Base-by-base conservation (phyloP, 2,797 vertebrate species). In the Parauchenoglanis ngamensis region DNA sequence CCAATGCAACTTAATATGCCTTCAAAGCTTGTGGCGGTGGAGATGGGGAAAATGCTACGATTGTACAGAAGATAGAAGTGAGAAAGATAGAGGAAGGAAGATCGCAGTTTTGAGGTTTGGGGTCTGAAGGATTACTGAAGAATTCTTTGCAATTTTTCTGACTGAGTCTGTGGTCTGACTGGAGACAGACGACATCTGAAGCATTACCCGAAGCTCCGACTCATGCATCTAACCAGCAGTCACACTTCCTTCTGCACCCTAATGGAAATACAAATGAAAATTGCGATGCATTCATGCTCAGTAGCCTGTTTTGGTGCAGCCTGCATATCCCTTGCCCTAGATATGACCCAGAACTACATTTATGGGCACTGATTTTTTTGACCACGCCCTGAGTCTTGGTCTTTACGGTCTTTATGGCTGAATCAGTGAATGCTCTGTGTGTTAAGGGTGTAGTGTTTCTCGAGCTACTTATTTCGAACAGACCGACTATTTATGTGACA, bases 91-190 rank as follows among this genome's bases (percentile, higher is more conserved):
- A 89, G 80, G 88, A 88, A 92, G 25, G 1, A 79, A 88, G 88
- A 82, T 65, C 31, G 65, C 44, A 73, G 88, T 86, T 83, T 54
- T 87, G 85, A 89, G 90, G 93, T 90, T 90, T 93, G 93, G 92
- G 92, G 93, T 94, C 93, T 90, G 89, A 89, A 91, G 91, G 91
- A 93, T 89, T 92, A 91, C 70, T 84, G 59, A 93, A 86, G 92
- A 92, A 94, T 94, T 92, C 49, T 23, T 89, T 90, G 85, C 90
- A 93, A 94, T 94, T 93, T 92, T 89, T 85, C 88, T 75, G n/a
- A 84, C n/a, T 31, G 84, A 73, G 92, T 92, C 87, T 93, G 94
- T 89, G 93, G 94, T 90, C 82, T 82, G 87, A 88, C 91, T 88
- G 85, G 89, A 92, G 90, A 92, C 87, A 82, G 83, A 85, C 10